These are phyloP conservation scores for Mythimna pallens DNA, from an alignment of 2,888 invertebrate species.

Conservation along the genomic window DNA sequence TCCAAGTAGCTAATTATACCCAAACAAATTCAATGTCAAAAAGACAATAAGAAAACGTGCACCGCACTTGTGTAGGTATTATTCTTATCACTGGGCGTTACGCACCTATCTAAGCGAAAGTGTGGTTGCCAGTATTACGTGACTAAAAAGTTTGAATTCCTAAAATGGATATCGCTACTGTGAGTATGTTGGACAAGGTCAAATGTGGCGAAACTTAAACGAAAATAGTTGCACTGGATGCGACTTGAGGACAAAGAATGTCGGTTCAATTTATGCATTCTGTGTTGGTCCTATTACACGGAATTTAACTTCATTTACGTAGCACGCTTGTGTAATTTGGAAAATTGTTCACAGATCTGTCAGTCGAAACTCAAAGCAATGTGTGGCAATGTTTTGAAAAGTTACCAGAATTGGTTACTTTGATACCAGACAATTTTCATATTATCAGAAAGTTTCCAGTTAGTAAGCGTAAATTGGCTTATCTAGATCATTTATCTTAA, in stretches of 20 bases:
- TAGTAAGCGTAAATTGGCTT: slow-evolving; percentile 26
- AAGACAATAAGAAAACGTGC: slow-evolving; percentile 60
- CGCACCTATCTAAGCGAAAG: slow-evolving; percentile 74
- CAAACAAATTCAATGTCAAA: slow-evolving; percentile 74
- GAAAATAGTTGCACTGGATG: slow-evolving; percentile 68
- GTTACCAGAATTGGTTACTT: background rate
- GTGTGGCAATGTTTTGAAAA: background rate
- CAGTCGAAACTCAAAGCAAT: background rate
- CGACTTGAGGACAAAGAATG: slow-evolving; percentile 53
- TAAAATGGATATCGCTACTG: slow-evolving; percentile 69
- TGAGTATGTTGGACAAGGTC: slow-evolving; percentile 79
- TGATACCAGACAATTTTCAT: slow-evolving; percentile 22
- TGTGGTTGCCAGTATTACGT: slow-evolving; percentile 77
- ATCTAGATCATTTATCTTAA: slow-evolving; percentile 59
- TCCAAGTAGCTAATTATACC: slow-evolving; percentile 33
- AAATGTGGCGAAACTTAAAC: slow-evolving; percentile 69
- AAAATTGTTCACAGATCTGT: background rate
- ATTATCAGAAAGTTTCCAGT: slow-evolving; percentile 36
- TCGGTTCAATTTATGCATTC: slow-evolving; percentile 27
- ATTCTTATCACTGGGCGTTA: slow-evolving; percentile 73
- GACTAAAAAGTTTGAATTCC: slow-evolving; percentile 73
- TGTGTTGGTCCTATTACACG: slow-evolving; percentile 8
- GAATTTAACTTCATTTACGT: slow-evolving; percentile 15
- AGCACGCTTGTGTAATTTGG: background rate
- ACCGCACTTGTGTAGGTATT: slow-evolving; percentile 44